A percentile compares a stretch with the other conserved stretches of the same genome.
Conservation (phyloP, 1,140 invertebrate genomes). For the Microplitis demolitor region DNA sequence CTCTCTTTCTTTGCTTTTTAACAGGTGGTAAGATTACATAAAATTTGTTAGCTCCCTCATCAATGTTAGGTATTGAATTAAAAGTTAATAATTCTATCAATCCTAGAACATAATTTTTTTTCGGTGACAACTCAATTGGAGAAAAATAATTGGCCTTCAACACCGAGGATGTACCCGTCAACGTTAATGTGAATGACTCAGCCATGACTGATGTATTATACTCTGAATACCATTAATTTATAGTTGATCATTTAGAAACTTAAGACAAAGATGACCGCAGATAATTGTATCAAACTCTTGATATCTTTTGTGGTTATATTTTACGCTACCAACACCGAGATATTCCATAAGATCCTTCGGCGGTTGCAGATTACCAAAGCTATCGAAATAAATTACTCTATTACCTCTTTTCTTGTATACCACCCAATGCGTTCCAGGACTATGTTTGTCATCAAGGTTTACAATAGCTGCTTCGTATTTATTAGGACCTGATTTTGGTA, state of each 20-base stretch:
- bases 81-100: slow-evolving; percentile 46
- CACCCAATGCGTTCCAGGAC: slow-evolving; percentile 41
- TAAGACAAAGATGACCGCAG: slow-evolving; percentile 27
- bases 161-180: slow-evolving; percentile 29
- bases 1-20: slow-evolving; percentile 34
- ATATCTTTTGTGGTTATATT: slow-evolving; percentile 27
- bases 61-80: slow-evolving; percentile 49
- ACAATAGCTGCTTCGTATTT: slow-evolving; percentile 21
- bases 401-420: slow-evolving; percentile 38
- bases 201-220: background rate
- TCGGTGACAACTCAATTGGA: slow-evolving; percentile 24
- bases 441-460: slow-evolving; percentile 25
- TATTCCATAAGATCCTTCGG: slow-evolving; percentile 30
- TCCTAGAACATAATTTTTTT: slow-evolving; percentile 39
- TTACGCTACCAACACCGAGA: slow-evolving; percentile 21
- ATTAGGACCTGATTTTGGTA: slow-evolving; percentile 28
- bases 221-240: background rate
- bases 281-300: slow-evolving; percentile 27
- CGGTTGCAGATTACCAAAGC: slow-evolving; percentile 37
- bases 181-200: slow-evolving; percentile 27
- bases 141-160: slow-evolving; percentile 33
- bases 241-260: slow-evolving; percentile 20
- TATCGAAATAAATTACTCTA: slow-evolving; percentile 37
- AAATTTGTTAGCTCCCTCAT: slow-evolving; percentile 44
- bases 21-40: slow-evolving; percentile 20